Evolutionary conservation across 2,797 vertebrate species (phyloP).

Genomic region (Hydrocynus forskahlii): DNA sequence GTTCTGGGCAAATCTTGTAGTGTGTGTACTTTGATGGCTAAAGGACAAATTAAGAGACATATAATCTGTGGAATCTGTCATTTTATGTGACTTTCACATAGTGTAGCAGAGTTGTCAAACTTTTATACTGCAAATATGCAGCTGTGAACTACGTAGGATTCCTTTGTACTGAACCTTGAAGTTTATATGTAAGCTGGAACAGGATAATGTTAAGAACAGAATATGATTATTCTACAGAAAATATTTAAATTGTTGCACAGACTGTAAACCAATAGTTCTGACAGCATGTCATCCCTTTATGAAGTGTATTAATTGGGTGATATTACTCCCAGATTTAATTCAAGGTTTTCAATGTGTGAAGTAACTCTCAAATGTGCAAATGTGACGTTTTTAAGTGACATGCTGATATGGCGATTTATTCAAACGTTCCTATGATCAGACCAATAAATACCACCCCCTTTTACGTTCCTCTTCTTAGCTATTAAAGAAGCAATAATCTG

Average conservation of each 20-base stretch:
- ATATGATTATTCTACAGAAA: background rate
- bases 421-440: conserved; percentile 36
- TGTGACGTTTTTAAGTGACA: conserved; percentile 44
- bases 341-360: conserved; percentile 49
- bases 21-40: too few relatives aligned
- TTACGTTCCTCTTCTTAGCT: conserved; percentile 33
- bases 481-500: conserved; percentile 54
- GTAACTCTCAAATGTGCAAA: conserved; percentile 55
- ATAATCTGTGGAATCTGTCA: too few relatives aligned
- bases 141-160: too few relatives aligned
- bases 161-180: too few relatives aligned
- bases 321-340: conserved; percentile 54
- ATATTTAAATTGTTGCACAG: background rate
- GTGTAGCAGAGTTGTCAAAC: too few relatives aligned
- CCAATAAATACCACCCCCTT: conserved; percentile 34
- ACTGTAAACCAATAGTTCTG: background rate
- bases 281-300: background rate
- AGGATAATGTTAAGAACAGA: too few relatives aligned
- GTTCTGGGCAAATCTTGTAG: too few relatives aligned
- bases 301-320: background rate
- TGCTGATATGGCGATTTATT: conserved; percentile 48
- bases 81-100: too few relatives aligned
- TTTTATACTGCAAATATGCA: too few relatives aligned
- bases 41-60: too few relatives aligned
- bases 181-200: too few relatives aligned